Evolutionary conservation across 2,888 invertebrate species (phyloP).

Genomic region (Macropis europaea): DNA sequence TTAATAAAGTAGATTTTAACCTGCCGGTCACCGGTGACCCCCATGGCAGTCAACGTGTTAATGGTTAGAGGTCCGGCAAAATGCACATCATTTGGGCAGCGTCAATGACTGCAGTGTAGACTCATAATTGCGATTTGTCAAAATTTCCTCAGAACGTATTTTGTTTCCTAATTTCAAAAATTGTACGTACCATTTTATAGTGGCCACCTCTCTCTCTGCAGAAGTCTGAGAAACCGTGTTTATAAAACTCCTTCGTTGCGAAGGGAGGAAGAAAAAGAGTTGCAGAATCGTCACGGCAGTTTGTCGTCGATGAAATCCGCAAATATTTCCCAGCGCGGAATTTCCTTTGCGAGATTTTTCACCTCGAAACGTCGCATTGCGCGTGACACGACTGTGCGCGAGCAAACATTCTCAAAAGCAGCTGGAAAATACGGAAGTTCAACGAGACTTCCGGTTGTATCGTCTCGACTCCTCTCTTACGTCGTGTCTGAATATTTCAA

Average conservation of each 20-base stretch:
- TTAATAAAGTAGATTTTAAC: too few relatives aligned
- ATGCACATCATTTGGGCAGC: too few relatives aligned
- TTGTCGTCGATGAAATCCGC: conserved; percentile 21
- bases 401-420: conserved; percentile 9
- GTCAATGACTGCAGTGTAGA: too few relatives aligned
- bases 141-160: too few relatives aligned
- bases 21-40: too few relatives aligned
- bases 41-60: too few relatives aligned
- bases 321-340: conserved; percentile 26
- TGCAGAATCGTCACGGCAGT: not conserved
- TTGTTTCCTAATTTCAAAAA: not conserved
- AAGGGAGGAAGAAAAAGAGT: not conserved
- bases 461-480: not conserved
- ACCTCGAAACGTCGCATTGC: conserved; percentile 11
- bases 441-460: not conserved
- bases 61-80: too few relatives aligned
- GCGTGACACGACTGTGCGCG: not conserved
- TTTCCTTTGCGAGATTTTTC: conserved; percentile 8
- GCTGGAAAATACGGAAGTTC: conserved; percentile 32
- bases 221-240: not conserved
- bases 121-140: too few relatives aligned
- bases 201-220: too few relatives aligned
- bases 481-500: conserved; percentile 7
- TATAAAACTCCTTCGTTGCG: not conserved
- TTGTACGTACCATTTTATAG: too few relatives aligned